phyloP scores from a whole-genome alignment of 2,888 invertebrate species.

The Linnaemya tessellans region DNA sequence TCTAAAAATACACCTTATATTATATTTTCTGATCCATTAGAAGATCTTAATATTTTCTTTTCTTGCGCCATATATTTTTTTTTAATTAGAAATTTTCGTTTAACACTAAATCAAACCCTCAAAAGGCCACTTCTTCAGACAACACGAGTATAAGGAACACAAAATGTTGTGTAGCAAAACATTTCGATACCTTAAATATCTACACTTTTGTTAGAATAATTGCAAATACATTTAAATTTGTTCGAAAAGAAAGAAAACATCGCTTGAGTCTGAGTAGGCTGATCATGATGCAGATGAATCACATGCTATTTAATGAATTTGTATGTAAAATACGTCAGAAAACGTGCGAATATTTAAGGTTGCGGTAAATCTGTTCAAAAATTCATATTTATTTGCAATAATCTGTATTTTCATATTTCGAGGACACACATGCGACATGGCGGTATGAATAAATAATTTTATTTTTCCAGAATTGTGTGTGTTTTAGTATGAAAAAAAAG shows the following conservation, averaged over 20 bases:
- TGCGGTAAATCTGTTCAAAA: slow-evolving; percentile 65
- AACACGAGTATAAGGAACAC: too few relatives aligned
- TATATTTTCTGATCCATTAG: too few relatives aligned
- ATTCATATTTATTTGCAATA: slow-evolving; percentile 62
- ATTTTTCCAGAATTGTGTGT: slow-evolving; percentile 2
- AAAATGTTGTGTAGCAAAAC: too few relatives aligned
- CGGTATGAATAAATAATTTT: slow-evolving; percentile 60
- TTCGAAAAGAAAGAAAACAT: neutral
- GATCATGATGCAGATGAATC: slow-evolving; percentile 30
- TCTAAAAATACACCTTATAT: too few relatives aligned
- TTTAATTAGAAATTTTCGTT: too few relatives aligned
- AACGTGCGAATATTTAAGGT: slow-evolving; percentile 70
- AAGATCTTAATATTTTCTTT: too few relatives aligned
- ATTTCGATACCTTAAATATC: too few relatives aligned
- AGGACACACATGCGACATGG: slow-evolving; percentile 51
- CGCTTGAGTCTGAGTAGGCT: neutral
- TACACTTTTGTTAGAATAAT: slow-evolving; percentile 12
- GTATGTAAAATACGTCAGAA: slow-evolving; percentile 46
- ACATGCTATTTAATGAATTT: slow-evolving; percentile 22
- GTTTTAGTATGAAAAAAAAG: neutral
- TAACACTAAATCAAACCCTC: too few relatives aligned
- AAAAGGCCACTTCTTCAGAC: too few relatives aligned
- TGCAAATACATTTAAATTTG: neutral
- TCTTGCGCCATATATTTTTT: too few relatives aligned
- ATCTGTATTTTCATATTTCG: slow-evolving; percentile 57